Base-by-base conservation (phyloP, 1,140 invertebrate genomes). In the Dolichoris vasculosae region DNA sequence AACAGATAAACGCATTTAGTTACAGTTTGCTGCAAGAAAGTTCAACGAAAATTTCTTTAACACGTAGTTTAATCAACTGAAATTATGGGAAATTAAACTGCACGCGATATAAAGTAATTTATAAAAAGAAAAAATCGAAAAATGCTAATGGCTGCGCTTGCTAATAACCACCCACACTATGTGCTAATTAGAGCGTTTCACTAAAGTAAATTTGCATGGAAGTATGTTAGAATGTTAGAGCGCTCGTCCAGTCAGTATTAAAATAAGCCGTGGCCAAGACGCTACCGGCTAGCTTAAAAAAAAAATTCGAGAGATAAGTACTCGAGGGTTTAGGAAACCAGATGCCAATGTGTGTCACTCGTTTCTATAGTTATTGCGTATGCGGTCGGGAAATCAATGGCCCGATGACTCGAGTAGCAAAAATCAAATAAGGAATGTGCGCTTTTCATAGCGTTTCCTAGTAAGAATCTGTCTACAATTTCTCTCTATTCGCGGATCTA, bases 321-420 rank as follows among this genome's bases (percentile, higher is more conserved):
- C 0, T 15, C 32, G 17, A n/a, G 35, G 11, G 15, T 40, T 20
- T 26, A 71, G 67, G 35, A 71, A 71, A 40, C 20, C 38, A 71
- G 17, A 23, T 13, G 38, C 7, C 67, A 40, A 40, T 71, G 11
- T 71, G 35, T 71, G 67, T 71, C 67, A 71, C 35, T 40, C 20
- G 35, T 40, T 71, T 1, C 15, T 38, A 40, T 40, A 71, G 67
- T 71, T 71, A 71, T 71, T 71, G 67, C 67, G 67, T 40, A 71
- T 71, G 67, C 67, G 73, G 6, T 75, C 43, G 43, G 26, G 20
- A 69, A 71, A 82, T 82, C 80, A 82, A 82, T 73, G 80, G 26
- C 64, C n/a, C 67, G 23, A 82, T 82, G 64, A 73, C 46, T 82
- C 67, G 26, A 82, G 59, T 35, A 17, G n/a, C 13, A 17, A 71